phyloP scores from a whole-genome alignment of 2,113 vertebrate genomes.

The Paramormyrops kingsleyae region DNA sequence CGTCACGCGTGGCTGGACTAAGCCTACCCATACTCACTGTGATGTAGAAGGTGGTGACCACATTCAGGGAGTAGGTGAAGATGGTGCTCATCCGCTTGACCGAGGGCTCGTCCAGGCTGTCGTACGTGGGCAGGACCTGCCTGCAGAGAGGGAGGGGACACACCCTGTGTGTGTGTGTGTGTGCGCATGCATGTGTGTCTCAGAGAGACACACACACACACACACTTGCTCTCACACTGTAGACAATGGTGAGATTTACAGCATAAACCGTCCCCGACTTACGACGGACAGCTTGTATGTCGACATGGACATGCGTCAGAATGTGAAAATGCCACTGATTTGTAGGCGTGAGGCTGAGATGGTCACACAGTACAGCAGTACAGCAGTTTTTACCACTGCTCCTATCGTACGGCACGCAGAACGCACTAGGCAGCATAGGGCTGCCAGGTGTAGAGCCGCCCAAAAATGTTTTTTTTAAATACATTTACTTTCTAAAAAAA shows the following conservation, averaged over 20 bases:
- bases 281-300: neutral
- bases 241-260: neutral
- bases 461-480: neutral
- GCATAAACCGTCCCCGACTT: neutral
- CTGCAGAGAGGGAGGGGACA: constrained; percentile 53
- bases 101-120: constrained; percentile 92
- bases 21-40: constrained; percentile 65
- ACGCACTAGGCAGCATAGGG: too few relatives aligned
- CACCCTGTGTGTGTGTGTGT: neutral
- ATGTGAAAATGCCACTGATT: neutral
- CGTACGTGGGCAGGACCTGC: constrained; percentile 96
- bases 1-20: neutral
- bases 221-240: neutral
- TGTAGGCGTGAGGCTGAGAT: neutral
- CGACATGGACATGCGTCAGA: neutral
- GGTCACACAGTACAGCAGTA: neutral
- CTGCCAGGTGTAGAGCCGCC: neutral
- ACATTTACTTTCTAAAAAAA: neutral
- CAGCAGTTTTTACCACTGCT: neutral
- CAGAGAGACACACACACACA: neutral
- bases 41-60: constrained; percentile 94
- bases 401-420: neutral
- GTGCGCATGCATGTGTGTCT: neutral
- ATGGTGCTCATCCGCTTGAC: constrained; percentile 98
- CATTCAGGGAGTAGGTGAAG: constrained; percentile 85